Base-by-base conservation (phyloP, 1,140 invertebrate genomes). In the Cylas formicarius region DNA sequence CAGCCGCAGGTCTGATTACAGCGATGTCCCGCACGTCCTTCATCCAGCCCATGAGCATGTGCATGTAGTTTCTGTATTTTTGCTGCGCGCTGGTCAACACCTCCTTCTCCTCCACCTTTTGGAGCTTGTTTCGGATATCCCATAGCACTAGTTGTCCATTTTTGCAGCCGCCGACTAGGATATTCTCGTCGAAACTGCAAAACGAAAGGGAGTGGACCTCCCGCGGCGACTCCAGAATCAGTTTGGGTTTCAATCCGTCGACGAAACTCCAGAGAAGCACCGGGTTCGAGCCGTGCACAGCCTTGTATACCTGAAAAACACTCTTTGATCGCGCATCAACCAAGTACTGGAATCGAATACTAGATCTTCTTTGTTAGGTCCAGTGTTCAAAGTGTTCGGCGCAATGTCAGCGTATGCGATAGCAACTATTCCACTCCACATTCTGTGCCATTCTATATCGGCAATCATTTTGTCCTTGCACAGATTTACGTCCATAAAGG, bases 211-310 rank as follows among this genome's bases (percentile, higher is more conserved):
- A 60, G 7, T 73, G 73, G 0, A 84, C 73, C 68, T 82, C 78
- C 23, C 78, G 68, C 0, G 76, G 73, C 10, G 75, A 71, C 56
- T 82, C 75, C 23, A 86, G 69, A 50, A 80, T 72, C 39, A 86
- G 61, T 71, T 82, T 84, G 27, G 81, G 82, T 39, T 72, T 66
- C 2, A 86, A 61, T 52, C 72, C 74, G 49, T 87, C 81, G 6
- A 72, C 68, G 53, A 84, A 78, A 44, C 79, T 82, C 83, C 83
- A 87, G 31, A 85, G 70, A 28, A 85, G 66, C 6, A 84, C 77
- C 7, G 74, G 70, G 65, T 82, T 80, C 11, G 74, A 62, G 2
- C 72, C 67, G 50, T 57, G 66, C 28, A 52, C 60, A 45, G 63
- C 67, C 66, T 58, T 51, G 8, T 36, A 58, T 66, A 60, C 61